Evolutionary conservation across 1,140 invertebrate species (phyloP).

Genomic region (Scaptomyza hsui): DNA sequence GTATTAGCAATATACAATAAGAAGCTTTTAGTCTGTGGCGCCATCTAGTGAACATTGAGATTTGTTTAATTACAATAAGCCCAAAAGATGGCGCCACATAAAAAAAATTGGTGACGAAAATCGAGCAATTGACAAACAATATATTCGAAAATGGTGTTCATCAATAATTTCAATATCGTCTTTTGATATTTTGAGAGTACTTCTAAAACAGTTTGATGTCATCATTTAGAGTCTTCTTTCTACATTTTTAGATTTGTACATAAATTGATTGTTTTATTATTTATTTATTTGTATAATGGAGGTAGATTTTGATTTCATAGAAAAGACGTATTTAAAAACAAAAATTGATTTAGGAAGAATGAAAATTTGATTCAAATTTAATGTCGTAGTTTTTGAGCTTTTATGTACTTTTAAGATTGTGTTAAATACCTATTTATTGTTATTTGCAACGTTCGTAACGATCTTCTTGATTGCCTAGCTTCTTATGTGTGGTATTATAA

Average conservation of each 20-base stretch:
- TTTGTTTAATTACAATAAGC: not conserved
- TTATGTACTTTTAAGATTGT: not conserved
- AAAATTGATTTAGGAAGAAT: too few relatives aligned
- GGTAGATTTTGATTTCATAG: too few relatives aligned
- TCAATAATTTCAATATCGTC: slow-evolving; percentile 5
- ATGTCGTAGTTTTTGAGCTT: too few relatives aligned
- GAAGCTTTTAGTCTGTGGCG: not conserved
- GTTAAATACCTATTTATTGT: not conserved
- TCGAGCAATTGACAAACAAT: not conserved
- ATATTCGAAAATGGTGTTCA: slow-evolving; percentile 4
- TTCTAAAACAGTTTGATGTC: slow-evolving; percentile 22
- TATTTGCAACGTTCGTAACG: not conserved
- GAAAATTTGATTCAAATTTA: too few relatives aligned
- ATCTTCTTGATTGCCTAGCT: not conserved
- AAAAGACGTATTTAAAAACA: too few relatives aligned
- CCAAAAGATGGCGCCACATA: slow-evolving; percentile 8
- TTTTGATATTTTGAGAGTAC: slow-evolving; percentile 3
- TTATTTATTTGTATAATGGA: not conserved
- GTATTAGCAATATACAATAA: not conserved
- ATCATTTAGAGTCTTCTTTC: slow-evolving; percentile 25
- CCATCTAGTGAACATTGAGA: not conserved
- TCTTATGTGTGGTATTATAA: not conserved
- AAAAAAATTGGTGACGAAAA: not conserved
- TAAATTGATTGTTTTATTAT: slow-evolving; percentile 12
- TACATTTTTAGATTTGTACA: slow-evolving; percentile 19